Conservation (phyloP, 1,140 invertebrate genomes). For the Hylyphantes graminicola region DNA sequence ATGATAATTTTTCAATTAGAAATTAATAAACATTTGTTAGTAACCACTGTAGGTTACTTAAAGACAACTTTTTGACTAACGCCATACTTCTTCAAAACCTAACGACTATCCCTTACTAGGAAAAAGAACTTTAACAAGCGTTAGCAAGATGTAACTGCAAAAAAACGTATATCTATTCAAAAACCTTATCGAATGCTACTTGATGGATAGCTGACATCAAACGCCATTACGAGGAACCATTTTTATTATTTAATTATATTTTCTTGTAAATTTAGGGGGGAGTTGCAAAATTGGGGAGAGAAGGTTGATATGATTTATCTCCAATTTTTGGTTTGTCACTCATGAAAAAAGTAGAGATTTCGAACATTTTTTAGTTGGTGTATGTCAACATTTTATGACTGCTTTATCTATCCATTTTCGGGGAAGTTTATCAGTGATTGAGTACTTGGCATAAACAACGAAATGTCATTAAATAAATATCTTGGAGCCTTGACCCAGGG, state of each 20-base stretch:
- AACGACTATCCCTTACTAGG: background rate
- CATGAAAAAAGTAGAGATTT: background rate
- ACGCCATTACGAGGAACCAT: background rate
- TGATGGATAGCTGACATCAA: slow-evolving; percentile 23
- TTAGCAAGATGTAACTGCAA: slow-evolving; percentile 43
- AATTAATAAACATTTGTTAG: too few relatives aligned
- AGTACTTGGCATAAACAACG: slow-evolving; percentile 27
- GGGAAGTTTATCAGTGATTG: slow-evolving; percentile 36
- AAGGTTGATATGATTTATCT: slow-evolving; percentile 19
- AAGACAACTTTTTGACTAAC: too few relatives aligned
- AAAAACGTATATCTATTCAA: slow-evolving; percentile 27
- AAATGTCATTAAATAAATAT: slow-evolving; percentile 39
- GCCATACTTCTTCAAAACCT: too few relatives aligned
- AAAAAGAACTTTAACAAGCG: slow-evolving; percentile 25
- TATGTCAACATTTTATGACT: slow-evolving; percentile 37
- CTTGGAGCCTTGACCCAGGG: slow-evolving; percentile 19
- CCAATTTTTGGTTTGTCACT: background rate
- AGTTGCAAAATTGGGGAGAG: background rate
- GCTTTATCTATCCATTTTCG: slow-evolving; percentile 24
- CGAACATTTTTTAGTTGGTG: background rate
- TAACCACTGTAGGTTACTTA: too few relatives aligned
- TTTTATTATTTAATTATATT: background rate
- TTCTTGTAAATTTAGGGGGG: slow-evolving; percentile 18
- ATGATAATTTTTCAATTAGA: too few relatives aligned
- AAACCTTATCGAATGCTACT: slow-evolving; percentile 40